phyloP scores from a whole-genome alignment of 2,797 vertebrate species.

The Cephalopachus bancanus region DNA sequence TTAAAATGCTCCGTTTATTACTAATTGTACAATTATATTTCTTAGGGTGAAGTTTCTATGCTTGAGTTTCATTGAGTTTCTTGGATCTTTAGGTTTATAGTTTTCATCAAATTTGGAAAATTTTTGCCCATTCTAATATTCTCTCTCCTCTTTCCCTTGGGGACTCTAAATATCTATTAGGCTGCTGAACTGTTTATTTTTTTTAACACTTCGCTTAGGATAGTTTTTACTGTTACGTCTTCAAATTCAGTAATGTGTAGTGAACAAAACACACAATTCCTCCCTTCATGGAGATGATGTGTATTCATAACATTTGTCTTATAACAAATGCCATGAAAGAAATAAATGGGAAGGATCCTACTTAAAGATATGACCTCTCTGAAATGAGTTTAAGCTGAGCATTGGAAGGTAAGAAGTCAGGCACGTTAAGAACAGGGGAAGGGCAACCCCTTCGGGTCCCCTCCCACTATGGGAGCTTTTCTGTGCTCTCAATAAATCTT shows the following conservation, averaged over 20 bases:
- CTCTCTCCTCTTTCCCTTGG: not conserved
- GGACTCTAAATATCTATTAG: not conserved
- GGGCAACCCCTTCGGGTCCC: too few relatives aligned
- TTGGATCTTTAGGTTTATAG: not conserved
- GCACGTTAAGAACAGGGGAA: not conserved
- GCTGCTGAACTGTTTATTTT: not conserved
- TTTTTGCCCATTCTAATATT: not conserved
- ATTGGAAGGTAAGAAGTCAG: not conserved
- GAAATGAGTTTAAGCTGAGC: not conserved
- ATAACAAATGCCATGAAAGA: not conserved
- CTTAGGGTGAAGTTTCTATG: not conserved
- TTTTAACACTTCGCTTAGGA: not conserved
- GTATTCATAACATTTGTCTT: not conserved
- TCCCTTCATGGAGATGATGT: not conserved
- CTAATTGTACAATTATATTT: not conserved
- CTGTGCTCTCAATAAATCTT: too few relatives aligned
- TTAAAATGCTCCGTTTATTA: not conserved
- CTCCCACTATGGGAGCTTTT: too few relatives aligned
- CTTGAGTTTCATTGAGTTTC: not conserved
- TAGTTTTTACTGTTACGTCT: not conserved
- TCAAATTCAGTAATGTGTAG: not conserved
- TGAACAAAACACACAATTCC: not conserved
- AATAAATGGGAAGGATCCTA: not conserved
- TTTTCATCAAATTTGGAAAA: constrained; percentile 12
- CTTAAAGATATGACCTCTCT: not conserved